phyloP scores from a whole-genome alignment of 2,888 invertebrate species.

The Norana najaformis region DNA sequence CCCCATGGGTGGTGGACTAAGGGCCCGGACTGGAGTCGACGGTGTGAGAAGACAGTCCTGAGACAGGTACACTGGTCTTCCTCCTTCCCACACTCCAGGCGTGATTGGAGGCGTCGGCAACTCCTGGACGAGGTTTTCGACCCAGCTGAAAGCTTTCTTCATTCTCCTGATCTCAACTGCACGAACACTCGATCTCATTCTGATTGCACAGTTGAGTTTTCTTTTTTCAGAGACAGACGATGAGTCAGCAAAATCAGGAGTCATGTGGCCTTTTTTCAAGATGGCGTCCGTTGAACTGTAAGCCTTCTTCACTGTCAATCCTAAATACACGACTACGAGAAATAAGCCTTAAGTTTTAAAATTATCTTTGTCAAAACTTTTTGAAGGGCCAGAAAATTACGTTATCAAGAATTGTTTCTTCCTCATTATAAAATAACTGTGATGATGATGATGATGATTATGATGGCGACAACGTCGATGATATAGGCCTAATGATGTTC shows the following conservation, averaged over 20 bases:
- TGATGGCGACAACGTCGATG: too few species aligned
- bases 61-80: not conserved
- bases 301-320: not conserved
- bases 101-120: not conserved
- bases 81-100: not conserved
- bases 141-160: constrained; percentile 21
- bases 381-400: too few species aligned
- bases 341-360: too few species aligned
- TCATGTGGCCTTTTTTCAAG: not conserved
- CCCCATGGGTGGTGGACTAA: not conserved
- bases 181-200: not conserved
- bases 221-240: not conserved
- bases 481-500: too few species aligned
- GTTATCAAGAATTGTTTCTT: too few species aligned
- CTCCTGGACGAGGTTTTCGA: not conserved
- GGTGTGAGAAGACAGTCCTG: constrained; percentile 7
- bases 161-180: not conserved
- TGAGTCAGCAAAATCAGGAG: not conserved
- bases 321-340: not conserved
- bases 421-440: too few species aligned
- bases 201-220: not conserved
- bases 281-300: constrained; percentile 13
- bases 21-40: not conserved
- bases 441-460: too few species aligned
- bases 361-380: too few species aligned